phyloP scores from a whole-genome alignment of 2,888 invertebrate genomes.

The Cryptus armator region DNA sequence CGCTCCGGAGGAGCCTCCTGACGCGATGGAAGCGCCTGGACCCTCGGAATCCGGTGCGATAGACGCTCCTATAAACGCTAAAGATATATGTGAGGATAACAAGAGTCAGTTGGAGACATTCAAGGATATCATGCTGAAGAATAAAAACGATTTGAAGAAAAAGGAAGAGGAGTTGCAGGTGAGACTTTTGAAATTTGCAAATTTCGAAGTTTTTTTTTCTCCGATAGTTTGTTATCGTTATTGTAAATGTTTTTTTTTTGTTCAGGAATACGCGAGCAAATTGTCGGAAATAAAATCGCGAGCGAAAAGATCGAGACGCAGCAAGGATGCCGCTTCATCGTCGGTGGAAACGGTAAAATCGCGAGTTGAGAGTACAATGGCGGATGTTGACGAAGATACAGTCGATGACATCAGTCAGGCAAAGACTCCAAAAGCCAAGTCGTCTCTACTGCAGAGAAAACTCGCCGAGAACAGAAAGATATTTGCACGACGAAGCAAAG shows the following conservation, averaged over 20 bases:
- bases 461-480: constrained; percentile 84
- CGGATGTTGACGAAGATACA: constrained; percentile 72
- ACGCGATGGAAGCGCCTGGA: constrained; percentile 76
- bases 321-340: constrained; percentile 75
- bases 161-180: constrained; percentile 84
- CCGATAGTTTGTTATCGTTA: background rate
- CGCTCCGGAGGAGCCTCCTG: constrained; percentile 79
- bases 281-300: constrained; percentile 84
- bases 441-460: constrained; percentile 82
- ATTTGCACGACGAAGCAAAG: constrained; percentile 83
- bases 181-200: constrained; percentile 41
- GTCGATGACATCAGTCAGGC: constrained; percentile 81
- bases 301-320: constrained; percentile 80
- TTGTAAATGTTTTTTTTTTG: constrained; percentile 7
- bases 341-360: constrained; percentile 75
- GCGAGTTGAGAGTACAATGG: constrained; percentile 69
- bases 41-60: constrained; percentile 65
- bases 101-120: constrained; percentile 80
- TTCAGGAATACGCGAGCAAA: constrained; percentile 84
- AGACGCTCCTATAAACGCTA: constrained; percentile 63
- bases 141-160: constrained; percentile 81
- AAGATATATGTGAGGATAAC: constrained; percentile 78
- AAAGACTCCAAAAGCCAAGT: constrained; percentile 82
- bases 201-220: background rate
- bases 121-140: constrained; percentile 82